Base-by-base conservation (phyloP, 2,888 invertebrate species). In the Cheilosia pagana region DNA sequence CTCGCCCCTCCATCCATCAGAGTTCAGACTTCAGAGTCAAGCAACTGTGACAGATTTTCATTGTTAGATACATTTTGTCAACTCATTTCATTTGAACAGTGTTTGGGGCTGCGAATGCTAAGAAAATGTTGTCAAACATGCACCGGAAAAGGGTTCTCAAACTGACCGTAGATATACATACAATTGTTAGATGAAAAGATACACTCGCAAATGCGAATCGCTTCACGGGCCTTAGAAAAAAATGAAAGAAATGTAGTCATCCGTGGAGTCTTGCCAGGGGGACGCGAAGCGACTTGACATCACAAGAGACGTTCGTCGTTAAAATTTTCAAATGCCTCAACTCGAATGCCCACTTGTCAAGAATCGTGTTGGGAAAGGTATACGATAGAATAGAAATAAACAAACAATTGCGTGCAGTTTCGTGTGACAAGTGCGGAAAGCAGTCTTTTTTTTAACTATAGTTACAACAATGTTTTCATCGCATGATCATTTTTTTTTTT, bases 361-460 rank as follows among this genome's bases (percentile, higher is more conserved):
- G 50, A 70, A 55, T 71, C 59, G 55, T 60, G 75, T 67, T 79
- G 65, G 60, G 79, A 72, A 78, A 57, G 62, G 62, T 21, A 70
- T 16, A 43, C n/a, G 21, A 10, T 3, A 41, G 52, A 21, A 35
- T 41, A 48, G 59, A 43, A 52, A 60, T 16, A 63, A 63, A 78
- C 52, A 74, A 35, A 68, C 83, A 70, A 75, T 81, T 85, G 85
- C 85, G 85, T 85, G 85, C 85, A 74, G 71, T 76, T 85, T 81
- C 81, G 67, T 85, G 85, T 85, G 85, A 85, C 75, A 85, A 85
- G 81, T 85, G 85, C 85, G 81, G 85, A 81, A 81, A 74, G 65
- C 62, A 60, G 25, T 77, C 25, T 63, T 59, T 76, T 16, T 57
- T 57, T 39, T 35, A 31, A 25, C 16, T 67, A 67, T 43, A 35